phyloP scores from a whole-genome alignment of 2,113 vertebrate genomes.

The Plecotus auritus region DNA sequence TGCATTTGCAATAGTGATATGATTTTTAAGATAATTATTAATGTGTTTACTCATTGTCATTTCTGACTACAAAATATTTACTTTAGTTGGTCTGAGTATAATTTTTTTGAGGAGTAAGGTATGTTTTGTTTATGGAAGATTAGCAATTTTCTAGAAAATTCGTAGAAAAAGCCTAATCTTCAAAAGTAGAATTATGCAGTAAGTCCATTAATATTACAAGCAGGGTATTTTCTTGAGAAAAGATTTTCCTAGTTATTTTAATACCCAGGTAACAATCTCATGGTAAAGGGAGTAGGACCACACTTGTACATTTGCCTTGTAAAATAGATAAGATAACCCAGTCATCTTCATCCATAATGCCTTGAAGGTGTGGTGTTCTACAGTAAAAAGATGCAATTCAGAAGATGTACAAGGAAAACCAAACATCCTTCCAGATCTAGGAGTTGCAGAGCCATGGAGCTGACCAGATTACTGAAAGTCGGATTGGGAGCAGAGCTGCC shows the following conservation, averaged over 20 bases:
- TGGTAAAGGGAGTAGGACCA: neutral
- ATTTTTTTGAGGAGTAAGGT: neutral
- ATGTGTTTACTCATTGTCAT: neutral
- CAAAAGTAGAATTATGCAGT: neutral
- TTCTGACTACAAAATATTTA: neutral
- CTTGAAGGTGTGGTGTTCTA: neutral
- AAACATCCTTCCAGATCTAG: neutral
- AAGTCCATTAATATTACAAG: neutral
- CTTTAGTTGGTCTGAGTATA: neutral
- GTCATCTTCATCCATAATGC: neutral
- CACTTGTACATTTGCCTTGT: neutral
- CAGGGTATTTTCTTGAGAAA: neutral
- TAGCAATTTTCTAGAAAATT: neutral
- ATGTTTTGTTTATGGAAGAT: neutral
- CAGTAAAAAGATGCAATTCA: neutral
- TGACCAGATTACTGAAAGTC: neutral
- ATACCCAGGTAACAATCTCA: neutral
- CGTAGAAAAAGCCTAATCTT: neutral
- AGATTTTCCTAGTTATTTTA: neutral
- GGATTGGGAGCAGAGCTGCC: neutral
- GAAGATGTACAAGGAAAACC: neutral
- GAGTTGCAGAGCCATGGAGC: neutral
- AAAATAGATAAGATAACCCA: neutral
- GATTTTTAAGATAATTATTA: conserved; percentile 1
- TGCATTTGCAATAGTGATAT: neutral